Base-by-base conservation (phyloP, 2,888 invertebrate genomes). In the Ypsolopha scabrella region DNA sequence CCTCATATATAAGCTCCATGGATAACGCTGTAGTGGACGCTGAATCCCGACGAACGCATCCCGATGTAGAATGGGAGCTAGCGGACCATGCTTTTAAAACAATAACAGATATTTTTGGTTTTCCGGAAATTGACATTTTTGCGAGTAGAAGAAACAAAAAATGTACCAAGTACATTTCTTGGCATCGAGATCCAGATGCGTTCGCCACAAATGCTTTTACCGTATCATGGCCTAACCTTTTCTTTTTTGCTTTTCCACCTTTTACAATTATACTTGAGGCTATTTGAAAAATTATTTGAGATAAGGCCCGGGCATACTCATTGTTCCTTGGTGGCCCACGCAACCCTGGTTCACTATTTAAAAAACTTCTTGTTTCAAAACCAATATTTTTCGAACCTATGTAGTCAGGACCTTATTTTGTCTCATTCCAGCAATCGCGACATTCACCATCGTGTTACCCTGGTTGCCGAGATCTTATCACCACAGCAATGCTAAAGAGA, bases 261-360 rank as follows among this genome's bases (percentile, higher is more conserved):
- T 57, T 61, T 49, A 44, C 44, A 7, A 35, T 43, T 38, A 38
- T 49, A 9, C 24, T 51, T 8, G 60, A 57, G 53, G 39, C 51
- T 1, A 13, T 60, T 6, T 24, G 52, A 50, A 60, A 61, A 51
- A 57, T 59, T 34, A 54, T 58, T 11, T 13, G n/a, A 2, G 61
- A 63, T 24, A 54, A 54, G 34, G 58, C 60, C 7, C 14, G 13
- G 60, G 60, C 0, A 59, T 63, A 0, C 8, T 60, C 1, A 55
- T 62, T 6, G 56, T 60, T 6, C 60, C 61, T 3, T 11, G 39
- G 7, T 61, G 61, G 59, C 54, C 57, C 1, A 52, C 58, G 6
- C 60, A 63, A 33, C 58, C 60, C 6, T 61, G 60, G 59, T 62
- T 59, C 59, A 2, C 1, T 57, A 10, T 54, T 56, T 51, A 47